Conservation (phyloP, 2,113 vertebrate species). For the Anarrhichthys ocellatus region DNA sequence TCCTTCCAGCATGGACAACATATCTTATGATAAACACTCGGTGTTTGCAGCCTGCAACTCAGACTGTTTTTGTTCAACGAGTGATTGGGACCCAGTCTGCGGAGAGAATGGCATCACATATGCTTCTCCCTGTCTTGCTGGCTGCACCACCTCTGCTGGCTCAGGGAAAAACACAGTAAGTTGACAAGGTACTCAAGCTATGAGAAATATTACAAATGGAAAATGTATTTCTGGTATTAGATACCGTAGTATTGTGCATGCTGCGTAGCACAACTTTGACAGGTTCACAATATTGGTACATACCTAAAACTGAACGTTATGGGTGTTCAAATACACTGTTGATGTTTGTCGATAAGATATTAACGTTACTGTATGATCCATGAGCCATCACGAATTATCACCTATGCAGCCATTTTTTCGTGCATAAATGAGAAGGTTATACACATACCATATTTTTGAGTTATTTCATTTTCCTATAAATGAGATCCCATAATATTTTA, state of each 20-base stretch:
- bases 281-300: background rate
- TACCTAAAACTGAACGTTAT: background rate
- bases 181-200: slow-evolving; percentile 8
- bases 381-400: background rate
- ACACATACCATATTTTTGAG: background rate
- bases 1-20: slow-evolving; percentile 54
- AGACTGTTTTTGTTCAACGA: slow-evolving; percentile 82
- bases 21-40: slow-evolving; percentile 67
- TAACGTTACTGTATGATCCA: background rate
- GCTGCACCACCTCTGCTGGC: slow-evolving; percentile 85
- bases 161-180: slow-evolving; percentile 86
- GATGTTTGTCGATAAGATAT: background rate
- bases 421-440: background rate
- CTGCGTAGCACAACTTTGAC: background rate
- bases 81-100: slow-evolving; percentile 93
- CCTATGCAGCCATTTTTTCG: too few relatives aligned
- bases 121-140: slow-evolving; percentile 92
- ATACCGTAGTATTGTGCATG: background rate
- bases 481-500: background rate
- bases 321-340: background rate
- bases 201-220: background rate
- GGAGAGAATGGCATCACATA: slow-evolving; percentile 89
- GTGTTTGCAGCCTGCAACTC: slow-evolving; percentile 85
- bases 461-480: background rate
- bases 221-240: background rate